Percentiles rank a stretch among this genome's conserved stretches.
These are phyloP conservation scores for Leguminivora glycinivorella DNA, from an alignment of 1,140 invertebrate genomes.

Conservation along the genomic window DNA sequence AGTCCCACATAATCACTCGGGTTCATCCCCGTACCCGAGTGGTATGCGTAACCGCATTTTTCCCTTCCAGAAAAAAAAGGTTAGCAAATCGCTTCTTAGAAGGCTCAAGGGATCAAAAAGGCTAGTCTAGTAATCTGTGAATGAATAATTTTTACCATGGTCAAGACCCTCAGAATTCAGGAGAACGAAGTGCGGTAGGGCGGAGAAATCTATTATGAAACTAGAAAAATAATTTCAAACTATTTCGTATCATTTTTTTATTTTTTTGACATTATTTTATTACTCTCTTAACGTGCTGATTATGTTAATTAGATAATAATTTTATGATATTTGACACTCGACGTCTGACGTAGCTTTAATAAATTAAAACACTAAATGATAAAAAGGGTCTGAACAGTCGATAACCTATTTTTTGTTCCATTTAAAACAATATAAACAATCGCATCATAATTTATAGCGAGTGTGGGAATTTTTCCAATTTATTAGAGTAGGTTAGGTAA, in stretches of 20 bases:
- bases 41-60: no score
- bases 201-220: no score
- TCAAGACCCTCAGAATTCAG: no score
- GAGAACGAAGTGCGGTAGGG: no score
- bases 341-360: neutral
- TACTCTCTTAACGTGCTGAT: neutral
- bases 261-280: neutral
- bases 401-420: constrained; percentile 24
- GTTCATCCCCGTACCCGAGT: no score
- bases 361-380: neutral
- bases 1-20: no score
- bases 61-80: no score
- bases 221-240: neutral
- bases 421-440: constrained; percentile 2
- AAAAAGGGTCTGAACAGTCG: neutral
- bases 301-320: constrained; percentile 20
- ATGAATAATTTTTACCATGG: no score
- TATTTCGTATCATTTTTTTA: neutral
- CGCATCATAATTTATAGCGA: constrained; percentile 11
- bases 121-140: no score
- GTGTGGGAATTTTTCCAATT: neutral
- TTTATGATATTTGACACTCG: constrained; percentile 15
- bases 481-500: neutral
- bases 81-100: no score
- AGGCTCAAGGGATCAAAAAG: no score